Conservation (phyloP, 1,140 invertebrate genomes). For the Drosophila lowei region DNA sequence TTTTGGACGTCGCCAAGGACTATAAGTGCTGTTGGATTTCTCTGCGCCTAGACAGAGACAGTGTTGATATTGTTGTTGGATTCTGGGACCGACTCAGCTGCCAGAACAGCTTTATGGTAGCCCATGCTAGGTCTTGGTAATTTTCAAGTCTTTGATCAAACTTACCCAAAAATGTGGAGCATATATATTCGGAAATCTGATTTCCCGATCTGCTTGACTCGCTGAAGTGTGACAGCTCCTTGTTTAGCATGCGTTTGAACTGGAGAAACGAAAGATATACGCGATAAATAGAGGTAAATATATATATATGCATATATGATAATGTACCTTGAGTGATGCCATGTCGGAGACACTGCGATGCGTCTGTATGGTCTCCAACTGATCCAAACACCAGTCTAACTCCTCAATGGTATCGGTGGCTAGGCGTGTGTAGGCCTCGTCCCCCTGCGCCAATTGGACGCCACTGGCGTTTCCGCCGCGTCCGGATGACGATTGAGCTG, state of each 20-base stretch:
- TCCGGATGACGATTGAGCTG: constrained; percentile 74
- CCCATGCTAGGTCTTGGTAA: no score
- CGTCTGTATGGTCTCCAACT: constrained; percentile 99
- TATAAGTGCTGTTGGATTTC: no score
- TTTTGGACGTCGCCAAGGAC: no score
- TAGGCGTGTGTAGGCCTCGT: constrained; percentile 95
- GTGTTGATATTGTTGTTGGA: no score
- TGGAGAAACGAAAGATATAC: constrained; percentile 84
- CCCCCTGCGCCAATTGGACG: constrained; percentile 85
- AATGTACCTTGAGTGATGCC: constrained; percentile 97
- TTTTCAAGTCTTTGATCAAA: constrained; percentile 37
- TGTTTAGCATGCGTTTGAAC: constrained; percentile 99
- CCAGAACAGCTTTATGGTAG: no score
- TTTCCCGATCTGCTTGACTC: constrained; percentile 99
- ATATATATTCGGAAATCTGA: constrained; percentile 99
- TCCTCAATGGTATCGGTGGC: constrained; percentile 98
- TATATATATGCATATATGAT: neutral
- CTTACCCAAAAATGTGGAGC: constrained; percentile 99
- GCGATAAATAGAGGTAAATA: neutral
- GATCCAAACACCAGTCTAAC: constrained; percentile 99
- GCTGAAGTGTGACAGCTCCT: constrained; percentile 99
- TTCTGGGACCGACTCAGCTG: no score
- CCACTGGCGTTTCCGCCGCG: constrained; percentile 67
- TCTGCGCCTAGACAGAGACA: no score
- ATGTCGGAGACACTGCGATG: constrained; percentile 99